A percentile compares a stretch with the other conserved stretches of the same genome.
These are phyloP conservation scores for Pelecanus crispus DNA, from an alignment of 2,113 vertebrate species.

Conservation along the genomic window DNA sequence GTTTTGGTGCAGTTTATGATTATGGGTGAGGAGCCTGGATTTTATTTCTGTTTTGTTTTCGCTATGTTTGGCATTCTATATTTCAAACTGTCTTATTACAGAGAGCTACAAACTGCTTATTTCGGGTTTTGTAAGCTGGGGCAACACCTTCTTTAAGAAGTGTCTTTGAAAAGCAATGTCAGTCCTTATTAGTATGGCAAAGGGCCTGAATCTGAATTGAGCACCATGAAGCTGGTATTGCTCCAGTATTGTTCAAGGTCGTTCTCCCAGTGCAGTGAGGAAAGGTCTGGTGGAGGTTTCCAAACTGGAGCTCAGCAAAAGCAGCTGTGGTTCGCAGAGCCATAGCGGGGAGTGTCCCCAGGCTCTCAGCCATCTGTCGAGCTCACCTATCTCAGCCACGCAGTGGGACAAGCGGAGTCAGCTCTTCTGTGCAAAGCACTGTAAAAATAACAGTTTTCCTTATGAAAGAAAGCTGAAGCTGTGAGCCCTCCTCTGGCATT, in stretches of 20 bases:
- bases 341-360: background rate
- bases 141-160: background rate
- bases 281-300: background rate
- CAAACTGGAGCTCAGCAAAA: background rate
- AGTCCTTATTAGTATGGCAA: background rate
- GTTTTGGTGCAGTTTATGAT: background rate
- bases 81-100: background rate
- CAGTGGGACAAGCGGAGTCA: background rate
- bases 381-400: background rate
- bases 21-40: background rate
- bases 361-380: rapidly evolving
- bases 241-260: background rate
- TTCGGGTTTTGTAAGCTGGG: background rate
- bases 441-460: background rate
- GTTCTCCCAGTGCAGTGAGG: background rate
- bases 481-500: background rate
- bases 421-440: background rate
- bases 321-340: background rate
- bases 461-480: background rate
- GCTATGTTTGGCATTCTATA: background rate
- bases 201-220: background rate
- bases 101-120: background rate
- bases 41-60: background rate
- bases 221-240: background rate
- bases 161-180: background rate